Evolutionary conservation across 2,113 vertebrate species (phyloP), one percentile per base, ranked within the genome.

Genomic region (Chaetops frenatus): DNA sequence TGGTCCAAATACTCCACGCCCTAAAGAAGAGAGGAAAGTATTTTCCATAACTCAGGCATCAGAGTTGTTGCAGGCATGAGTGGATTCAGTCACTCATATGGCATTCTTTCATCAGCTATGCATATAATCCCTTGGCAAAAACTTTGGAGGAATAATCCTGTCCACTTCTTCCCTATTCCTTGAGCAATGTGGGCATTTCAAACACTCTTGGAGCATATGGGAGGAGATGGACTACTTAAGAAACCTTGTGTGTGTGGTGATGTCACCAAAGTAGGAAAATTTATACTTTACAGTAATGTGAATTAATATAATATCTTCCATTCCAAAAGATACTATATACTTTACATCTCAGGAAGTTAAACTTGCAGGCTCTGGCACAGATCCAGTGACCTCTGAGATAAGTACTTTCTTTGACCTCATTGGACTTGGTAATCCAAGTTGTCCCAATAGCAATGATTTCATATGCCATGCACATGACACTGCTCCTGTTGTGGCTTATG

Each of bases 161-260:
- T 53, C n/a, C 31, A 53, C 35, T 69, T 67, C 31, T 60, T 36
- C 29, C 58, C 7, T 86, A 54, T 86, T 66, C 17, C 47, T 61
- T 81, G 64, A 86, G 44, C 17, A 23, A 7, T 33, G 53, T n/a
- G 36, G 51, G 23, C n/a, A 65, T 73, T 91, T 89, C 22, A 67
- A 13, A 84, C 4, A 4, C 12, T 66, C 21, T 33, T 74, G 60
- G 16, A 92, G 14, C 0, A 0, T 18, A 45, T 0, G 2, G 24
- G 38, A 83, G n/a, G 33, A 88, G 58, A 18, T 24, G 25, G 29
- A 12, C 28, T 57, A 7, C 28, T 60, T 72, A 73, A 42, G 35
- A 87, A 90, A 71, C 4, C 6, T 61, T 24, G 9, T n/a, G 4
- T 67, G 22, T 53, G 11, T 74, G n/a, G 12, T 72, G 44, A 79